phyloP scores from a whole-genome alignment of 1,140 invertebrate species.

The Drosophila arawakana region DNA sequence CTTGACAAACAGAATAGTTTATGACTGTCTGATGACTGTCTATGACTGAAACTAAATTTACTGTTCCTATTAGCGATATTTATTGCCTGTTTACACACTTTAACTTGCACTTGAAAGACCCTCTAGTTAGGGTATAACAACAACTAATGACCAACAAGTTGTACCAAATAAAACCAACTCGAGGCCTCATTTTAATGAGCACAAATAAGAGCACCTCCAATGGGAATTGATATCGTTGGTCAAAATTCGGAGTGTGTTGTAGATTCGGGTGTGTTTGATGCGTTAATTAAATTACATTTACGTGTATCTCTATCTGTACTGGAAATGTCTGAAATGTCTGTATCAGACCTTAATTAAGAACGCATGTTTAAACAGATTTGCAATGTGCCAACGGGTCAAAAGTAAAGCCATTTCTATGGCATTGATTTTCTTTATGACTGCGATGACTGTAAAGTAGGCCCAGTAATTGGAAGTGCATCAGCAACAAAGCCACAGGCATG shows the following conservation, averaged over 20 bases:
- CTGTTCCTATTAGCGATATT: background rate
- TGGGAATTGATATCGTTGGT: slow-evolving; percentile 32
- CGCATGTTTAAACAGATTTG: slow-evolving; percentile 61
- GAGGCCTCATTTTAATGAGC: slow-evolving; percentile 51
- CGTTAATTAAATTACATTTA: slow-evolving; percentile 72
- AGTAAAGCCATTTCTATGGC: slow-evolving; percentile 2
- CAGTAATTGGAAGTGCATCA: slow-evolving; percentile 2
- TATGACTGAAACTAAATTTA: background rate
- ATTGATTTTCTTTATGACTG: slow-evolving; percentile 42
- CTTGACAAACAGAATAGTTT: background rate
- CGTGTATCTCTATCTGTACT: slow-evolving; percentile 28
- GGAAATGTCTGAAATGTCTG: slow-evolving; percentile 7
- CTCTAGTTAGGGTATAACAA: background rate
- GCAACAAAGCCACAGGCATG: slow-evolving; percentile 8
- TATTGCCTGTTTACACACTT: background rate
- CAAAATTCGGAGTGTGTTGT: slow-evolving; percentile 20
- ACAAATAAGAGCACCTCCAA: slow-evolving; percentile 35
- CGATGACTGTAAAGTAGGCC: background rate
- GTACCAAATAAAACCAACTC: slow-evolving; percentile 39
- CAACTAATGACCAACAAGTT: background rate
- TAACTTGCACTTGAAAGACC: background rate
- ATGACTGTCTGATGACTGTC: background rate
- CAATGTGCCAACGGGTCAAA: slow-evolving; percentile 11
- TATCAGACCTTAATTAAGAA: slow-evolving; percentile 61
- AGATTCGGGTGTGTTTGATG: slow-evolving; percentile 17